A percentile compares a stretch with the other conserved stretches of the same genome.
phyloP scores from a whole-genome alignment of 2,797 vertebrate species.

The Orientallactaga sibirica region DNA sequence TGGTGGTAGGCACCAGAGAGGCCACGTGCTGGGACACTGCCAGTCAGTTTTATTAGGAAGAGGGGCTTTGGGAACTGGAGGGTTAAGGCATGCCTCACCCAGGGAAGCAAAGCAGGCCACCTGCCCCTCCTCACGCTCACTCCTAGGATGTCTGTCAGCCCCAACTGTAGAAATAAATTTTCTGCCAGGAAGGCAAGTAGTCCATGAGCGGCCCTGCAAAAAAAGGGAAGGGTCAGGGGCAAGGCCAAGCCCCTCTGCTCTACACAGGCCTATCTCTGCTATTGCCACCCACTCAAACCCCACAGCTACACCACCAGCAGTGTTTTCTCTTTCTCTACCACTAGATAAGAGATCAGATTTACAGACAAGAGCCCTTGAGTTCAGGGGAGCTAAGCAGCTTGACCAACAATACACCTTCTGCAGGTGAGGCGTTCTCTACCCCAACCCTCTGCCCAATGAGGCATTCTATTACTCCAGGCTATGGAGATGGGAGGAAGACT shows the following conservation, averaged over 20 bases:
- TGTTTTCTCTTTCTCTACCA: not conserved
- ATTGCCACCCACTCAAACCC: not conserved
- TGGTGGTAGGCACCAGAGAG: not conserved
- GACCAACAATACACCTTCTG: not conserved
- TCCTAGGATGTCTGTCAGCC: conserved; percentile 87
- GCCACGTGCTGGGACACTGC: not conserved
- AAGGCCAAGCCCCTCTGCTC: not conserved
- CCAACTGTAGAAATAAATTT: conserved; percentile 99
- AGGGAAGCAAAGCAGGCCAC: not conserved
- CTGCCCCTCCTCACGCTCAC: conserved; percentile 1
- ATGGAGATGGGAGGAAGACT: not conserved
- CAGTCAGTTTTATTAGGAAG: conserved; percentile 80
- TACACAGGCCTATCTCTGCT: not conserved
- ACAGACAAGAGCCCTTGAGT: not conserved
- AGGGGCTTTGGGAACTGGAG: not conserved
- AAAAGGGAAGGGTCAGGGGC: conserved; percentile 4
- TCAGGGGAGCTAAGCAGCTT: too few species aligned
- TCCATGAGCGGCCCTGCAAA: conserved; percentile 96
- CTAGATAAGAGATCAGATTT: not conserved
- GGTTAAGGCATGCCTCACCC: not conserved
- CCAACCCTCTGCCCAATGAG: too few species aligned
- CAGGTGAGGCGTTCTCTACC: too few species aligned
- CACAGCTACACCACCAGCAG: accelerated
- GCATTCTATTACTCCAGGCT: accelerated
- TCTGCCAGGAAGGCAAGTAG: conserved; percentile 98